These are phyloP conservation scores for Tetranychus truncatus DNA, from an alignment of 2,888 invertebrate species.

Conservation along the genomic window DNA sequence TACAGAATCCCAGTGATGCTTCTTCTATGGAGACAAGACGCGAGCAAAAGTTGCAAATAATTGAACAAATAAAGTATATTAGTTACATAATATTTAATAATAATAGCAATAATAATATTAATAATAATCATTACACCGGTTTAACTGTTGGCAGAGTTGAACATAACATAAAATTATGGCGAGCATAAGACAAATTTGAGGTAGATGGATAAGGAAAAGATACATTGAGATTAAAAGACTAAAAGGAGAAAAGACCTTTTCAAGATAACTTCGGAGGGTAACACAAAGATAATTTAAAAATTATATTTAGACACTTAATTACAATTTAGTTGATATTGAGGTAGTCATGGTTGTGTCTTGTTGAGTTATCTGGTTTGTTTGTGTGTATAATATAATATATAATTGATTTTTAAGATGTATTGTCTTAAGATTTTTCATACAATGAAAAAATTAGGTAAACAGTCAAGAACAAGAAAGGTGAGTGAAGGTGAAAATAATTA, in stretches of 20 bases:
- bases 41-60: not conserved
- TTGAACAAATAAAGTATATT: not conserved
- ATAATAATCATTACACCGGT: slow-evolving; percentile 1
- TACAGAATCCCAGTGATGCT: too few species aligned
- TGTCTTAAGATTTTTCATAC: too few species aligned
- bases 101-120: not conserved
- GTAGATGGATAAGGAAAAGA: not conserved
- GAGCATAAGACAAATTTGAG: not conserved
- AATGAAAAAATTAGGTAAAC: not conserved
- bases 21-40: too few species aligned
- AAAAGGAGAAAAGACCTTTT: not conserved
- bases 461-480: not conserved
- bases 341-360: not conserved
- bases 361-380: not conserved
- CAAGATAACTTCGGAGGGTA: not conserved
- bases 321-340: not conserved
- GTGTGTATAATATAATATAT: not conserved
- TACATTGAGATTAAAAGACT: too few species aligned
- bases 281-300: not conserved
- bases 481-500: not conserved
- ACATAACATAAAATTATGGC: not conserved
- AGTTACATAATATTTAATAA: not conserved
- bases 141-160: not conserved
- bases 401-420: not conserved
- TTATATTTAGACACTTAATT: not conserved